Conservation (phyloP, 2,888 invertebrate genomes). For the Andrena fulva region DNA sequence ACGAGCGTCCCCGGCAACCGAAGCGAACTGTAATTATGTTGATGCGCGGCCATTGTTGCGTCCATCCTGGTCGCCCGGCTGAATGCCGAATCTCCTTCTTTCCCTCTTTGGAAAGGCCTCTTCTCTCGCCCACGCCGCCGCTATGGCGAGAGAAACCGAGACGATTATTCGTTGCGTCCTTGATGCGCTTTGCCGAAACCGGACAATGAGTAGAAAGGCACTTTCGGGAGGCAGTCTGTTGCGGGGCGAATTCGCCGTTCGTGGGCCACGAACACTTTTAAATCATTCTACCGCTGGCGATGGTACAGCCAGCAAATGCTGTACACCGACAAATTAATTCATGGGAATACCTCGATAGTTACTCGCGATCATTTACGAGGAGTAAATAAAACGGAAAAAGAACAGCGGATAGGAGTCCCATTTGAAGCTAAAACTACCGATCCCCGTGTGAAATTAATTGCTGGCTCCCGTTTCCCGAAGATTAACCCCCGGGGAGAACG, state of each 20-base stretch:
- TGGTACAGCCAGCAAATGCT: neutral
- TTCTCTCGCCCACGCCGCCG: constrained; percentile 74
- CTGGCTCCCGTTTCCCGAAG: constrained; percentile 16
- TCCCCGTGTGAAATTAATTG: constrained; percentile 55
- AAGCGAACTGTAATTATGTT: constrained; percentile 84
- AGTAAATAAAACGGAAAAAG: neutral
- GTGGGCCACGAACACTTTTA: neutral
- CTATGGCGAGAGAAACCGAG: constrained; percentile 67
- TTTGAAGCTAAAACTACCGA: constrained; percentile 22
- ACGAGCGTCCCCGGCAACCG: constrained; percentile 71
- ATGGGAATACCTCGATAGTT: neutral
- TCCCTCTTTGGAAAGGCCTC: constrained; percentile 68
- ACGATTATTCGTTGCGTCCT: constrained; percentile 56
- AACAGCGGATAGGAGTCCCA: constrained; percentile 30
- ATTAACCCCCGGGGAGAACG: constrained; percentile 36
- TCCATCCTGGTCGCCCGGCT: constrained; percentile 72
- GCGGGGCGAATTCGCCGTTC: neutral
- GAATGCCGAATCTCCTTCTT: constrained; percentile 77
- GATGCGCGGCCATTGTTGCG: constrained; percentile 83
- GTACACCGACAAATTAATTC: neutral
- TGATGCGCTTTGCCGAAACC: constrained; percentile 41
- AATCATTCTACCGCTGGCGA: neutral
- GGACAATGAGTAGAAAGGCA: constrained; percentile 29
- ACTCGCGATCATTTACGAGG: neutral
- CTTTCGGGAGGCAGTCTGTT: neutral